Conservation (phyloP, 2,888 invertebrate species). For the Gymnosoma rotundatum region DNA sequence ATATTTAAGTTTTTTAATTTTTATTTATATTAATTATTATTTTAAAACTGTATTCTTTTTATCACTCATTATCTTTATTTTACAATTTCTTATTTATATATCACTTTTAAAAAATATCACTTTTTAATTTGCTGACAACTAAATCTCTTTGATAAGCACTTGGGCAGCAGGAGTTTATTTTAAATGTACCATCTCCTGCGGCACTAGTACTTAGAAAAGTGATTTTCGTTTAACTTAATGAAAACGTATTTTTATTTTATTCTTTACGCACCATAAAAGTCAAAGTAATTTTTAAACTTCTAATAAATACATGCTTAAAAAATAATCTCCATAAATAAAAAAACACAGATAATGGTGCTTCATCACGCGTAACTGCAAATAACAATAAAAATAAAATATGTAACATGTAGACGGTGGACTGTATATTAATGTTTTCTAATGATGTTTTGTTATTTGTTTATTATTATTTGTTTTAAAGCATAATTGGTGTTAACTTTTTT, state of each 20-base stretch:
- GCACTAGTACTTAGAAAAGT: constrained; percentile 83
- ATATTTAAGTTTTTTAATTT: no score
- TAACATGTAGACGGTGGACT: no score
- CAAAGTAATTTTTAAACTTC: neutral
- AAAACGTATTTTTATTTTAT: neutral
- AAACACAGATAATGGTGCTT: neutral
- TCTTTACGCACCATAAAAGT: no score
- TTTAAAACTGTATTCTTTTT: neutral
- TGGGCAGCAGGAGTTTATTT: constrained; percentile 82
- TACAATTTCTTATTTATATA: neutral
- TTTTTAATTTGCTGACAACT: constrained; percentile 73
- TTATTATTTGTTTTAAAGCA: no score
- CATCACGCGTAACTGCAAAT: neutral
- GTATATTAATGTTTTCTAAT: no score
- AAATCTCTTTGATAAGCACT: constrained; percentile 84
- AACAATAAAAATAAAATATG: neutral
- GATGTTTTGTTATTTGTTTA: no score
- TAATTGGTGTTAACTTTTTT: no score
- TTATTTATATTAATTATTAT: no score
- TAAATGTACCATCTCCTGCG: constrained; percentile 82
- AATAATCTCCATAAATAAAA: neutral
- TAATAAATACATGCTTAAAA: neutral
- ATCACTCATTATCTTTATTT: neutral
- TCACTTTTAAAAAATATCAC: neutral
- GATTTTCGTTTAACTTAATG: constrained; percentile 66